Evolutionary conservation across 2,797 vertebrate species (phyloP).

Genomic region (Halcyon smyrnensis): DNA sequence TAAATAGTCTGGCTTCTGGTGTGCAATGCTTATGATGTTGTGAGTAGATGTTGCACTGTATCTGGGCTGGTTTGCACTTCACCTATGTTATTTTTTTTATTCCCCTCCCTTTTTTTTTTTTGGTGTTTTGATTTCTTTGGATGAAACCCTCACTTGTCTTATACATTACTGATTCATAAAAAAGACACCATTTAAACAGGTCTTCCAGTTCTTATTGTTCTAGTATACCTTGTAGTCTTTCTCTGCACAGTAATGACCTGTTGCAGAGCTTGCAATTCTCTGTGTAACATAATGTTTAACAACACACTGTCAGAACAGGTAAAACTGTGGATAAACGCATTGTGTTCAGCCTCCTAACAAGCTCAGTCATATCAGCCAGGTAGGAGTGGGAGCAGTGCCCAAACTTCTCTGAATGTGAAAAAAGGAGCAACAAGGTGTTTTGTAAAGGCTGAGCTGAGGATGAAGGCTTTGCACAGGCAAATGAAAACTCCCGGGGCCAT

Average conservation of each 20-base stretch:
- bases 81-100: accelerated
- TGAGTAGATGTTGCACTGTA: neutral
- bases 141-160: neutral
- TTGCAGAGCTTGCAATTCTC: neutral
- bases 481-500: neutral
- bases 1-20: neutral
- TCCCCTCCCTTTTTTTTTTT: neutral
- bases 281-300: neutral
- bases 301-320: neutral
- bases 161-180: neutral
- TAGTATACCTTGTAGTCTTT: neutral
- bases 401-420: accelerated
- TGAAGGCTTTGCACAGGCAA: neutral
- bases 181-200: neutral
- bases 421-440: neutral
- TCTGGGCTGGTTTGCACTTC: neutral
- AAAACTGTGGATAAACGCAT: neutral
- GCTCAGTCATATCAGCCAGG: neutral
- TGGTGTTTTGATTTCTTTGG: neutral
- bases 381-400: neutral
- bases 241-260: neutral
- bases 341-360: neutral
- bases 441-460: neutral
- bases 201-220: neutral
- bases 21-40: neutral